phyloP scores from a whole-genome alignment of 2,113 vertebrate species.

The Pterophyllum scalare region DNA sequence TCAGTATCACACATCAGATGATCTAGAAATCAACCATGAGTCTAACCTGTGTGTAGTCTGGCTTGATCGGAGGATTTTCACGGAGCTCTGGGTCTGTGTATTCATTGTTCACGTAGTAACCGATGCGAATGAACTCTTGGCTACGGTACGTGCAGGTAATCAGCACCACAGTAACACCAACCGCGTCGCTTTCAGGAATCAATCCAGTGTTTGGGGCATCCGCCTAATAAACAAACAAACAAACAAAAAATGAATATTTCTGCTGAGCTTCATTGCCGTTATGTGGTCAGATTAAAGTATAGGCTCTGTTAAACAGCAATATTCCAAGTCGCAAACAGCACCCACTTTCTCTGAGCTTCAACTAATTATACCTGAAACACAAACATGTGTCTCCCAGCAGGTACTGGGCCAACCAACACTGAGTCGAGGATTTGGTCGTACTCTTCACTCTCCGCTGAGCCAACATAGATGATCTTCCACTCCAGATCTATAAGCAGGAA shows the following conservation, averaged over 20 bases:
- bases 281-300: not conserved
- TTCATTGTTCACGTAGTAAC: conserved; percentile 95
- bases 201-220: conserved; percentile 88
- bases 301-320: not conserved
- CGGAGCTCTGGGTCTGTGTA: conserved; percentile 89
- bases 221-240: conserved; percentile 75
- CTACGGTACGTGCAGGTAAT: conserved; percentile 93
- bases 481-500: conserved; percentile 84
- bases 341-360: not conserved
- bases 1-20: not conserved
- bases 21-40: not conserved
- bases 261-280: not conserved
- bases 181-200: conserved; percentile 91
- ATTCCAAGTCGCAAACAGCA: not conserved
- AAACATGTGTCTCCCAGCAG: conserved; percentile 93
- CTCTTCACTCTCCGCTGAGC: conserved; percentile 93
- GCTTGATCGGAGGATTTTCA: conserved; percentile 90
- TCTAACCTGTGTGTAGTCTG: conserved; percentile 89
- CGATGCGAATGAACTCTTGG: conserved; percentile 93
- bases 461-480: conserved; percentile 95
- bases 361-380: conserved; percentile 87
- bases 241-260: not conserved
- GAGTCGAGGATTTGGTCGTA: conserved; percentile 92
- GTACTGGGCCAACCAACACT: conserved; percentile 90
- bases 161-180: conserved; percentile 92